Evolutionary conservation across 2,888 invertebrate species (phyloP).

Genomic region (Epirrhoe alternata): DNA sequence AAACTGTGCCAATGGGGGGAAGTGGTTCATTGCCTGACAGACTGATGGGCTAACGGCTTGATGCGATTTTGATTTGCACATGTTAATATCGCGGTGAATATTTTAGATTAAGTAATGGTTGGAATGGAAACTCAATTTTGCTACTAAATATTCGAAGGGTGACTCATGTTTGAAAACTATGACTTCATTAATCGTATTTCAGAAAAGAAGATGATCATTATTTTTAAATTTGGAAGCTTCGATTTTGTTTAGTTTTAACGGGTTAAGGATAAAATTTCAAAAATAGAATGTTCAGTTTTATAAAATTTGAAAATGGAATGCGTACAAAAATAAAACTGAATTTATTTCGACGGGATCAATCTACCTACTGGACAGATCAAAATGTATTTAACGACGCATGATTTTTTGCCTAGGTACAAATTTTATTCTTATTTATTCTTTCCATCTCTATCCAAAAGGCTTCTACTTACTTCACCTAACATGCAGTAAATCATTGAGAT

Average conservation of each 20-base stretch:
- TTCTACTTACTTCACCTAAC: background rate
- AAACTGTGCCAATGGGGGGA: constrained; percentile 43
- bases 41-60: constrained; percentile 31
- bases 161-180: background rate
- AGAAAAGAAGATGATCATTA: background rate
- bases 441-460: background rate
- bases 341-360: too few relatives aligned
- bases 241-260: too few relatives aligned
- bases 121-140: constrained; percentile 1
- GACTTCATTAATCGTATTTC: background rate
- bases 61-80: constrained; percentile 53
- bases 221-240: background rate
- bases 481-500: background rate
- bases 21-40: constrained; percentile 27
- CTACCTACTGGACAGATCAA: too few relatives aligned
- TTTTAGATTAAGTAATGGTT: constrained; percentile 39
- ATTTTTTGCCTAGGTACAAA: background rate
- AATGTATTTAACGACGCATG: background rate
- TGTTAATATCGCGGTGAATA: constrained; percentile 53
- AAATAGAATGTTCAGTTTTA: too few relatives aligned
- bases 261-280: background rate
- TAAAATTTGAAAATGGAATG: too few relatives aligned
- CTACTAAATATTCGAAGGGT: constrained; percentile 1
- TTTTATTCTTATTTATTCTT: too few relatives aligned
- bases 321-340: too few relatives aligned